phyloP scores from a whole-genome alignment of 2,888 invertebrate genomes.

The Torymus texanus region DNA sequence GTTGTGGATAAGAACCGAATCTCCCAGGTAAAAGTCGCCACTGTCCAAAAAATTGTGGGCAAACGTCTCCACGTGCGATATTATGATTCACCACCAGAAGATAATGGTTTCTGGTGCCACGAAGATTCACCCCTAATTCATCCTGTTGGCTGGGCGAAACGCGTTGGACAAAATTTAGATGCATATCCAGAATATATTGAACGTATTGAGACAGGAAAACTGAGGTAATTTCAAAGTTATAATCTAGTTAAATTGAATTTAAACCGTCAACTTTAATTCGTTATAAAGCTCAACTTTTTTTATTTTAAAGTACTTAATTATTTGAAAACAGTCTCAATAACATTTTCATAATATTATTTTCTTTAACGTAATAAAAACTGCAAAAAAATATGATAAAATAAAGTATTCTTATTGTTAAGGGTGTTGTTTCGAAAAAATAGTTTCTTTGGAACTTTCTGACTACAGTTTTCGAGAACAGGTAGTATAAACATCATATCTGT shows the following conservation, averaged over 20 bases:
- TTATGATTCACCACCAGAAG: constrained; percentile 87
- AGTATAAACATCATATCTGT: too few species aligned
- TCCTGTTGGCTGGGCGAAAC: constrained; percentile 96
- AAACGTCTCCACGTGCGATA: constrained; percentile 94
- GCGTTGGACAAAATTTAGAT: constrained; percentile 91
- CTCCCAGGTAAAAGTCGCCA: constrained; percentile 93
- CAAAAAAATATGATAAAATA: too few species aligned
- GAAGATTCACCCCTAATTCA: constrained; percentile 96
- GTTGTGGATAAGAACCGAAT: constrained; percentile 97
- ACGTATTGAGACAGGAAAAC: constrained; percentile 83
- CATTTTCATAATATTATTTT: too few species aligned
- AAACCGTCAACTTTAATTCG: neutral
- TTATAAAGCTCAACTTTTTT: too few species aligned
- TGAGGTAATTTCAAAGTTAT: constrained; percentile 66
- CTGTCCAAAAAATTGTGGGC: constrained; percentile 92
- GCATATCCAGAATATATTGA: constrained; percentile 88
- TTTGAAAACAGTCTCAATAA: too few species aligned
- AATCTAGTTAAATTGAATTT: neutral
- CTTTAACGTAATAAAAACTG: too few species aligned
- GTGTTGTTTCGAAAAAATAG: too few species aligned
- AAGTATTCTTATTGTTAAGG: too few species aligned
- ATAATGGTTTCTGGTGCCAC: constrained; percentile 97
- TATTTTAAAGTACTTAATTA: too few species aligned
- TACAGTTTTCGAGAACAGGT: too few species aligned
- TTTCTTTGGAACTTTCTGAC: too few species aligned